Evolutionary conservation across 2,888 invertebrate genomes (phyloP).

Genomic region (Leucophenga montana): DNA sequence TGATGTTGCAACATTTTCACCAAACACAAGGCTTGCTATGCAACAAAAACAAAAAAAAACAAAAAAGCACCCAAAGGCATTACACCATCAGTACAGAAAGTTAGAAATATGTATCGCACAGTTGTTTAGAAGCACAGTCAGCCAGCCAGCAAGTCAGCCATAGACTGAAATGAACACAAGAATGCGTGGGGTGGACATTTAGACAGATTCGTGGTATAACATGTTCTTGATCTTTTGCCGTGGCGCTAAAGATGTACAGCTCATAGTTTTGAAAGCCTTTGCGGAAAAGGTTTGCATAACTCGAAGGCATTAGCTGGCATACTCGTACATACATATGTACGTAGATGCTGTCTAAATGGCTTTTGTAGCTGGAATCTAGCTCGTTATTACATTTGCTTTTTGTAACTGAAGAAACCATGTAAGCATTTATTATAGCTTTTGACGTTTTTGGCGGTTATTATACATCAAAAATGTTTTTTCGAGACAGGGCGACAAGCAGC

Average conservation of each 20-base stretch:
- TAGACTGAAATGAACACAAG: conserved; percentile 1
- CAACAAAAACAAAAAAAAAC: too few relatives aligned
- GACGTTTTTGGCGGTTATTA: conserved; percentile 29
- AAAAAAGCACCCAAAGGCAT: background rate
- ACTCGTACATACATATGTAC: too few relatives aligned
- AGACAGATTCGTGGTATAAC: conserved; percentile 47
- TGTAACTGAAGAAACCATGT: conserved; percentile 2
- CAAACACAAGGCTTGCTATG: background rate
- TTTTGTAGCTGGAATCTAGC: background rate
- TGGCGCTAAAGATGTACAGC: conserved; percentile 49
- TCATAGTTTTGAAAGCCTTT: background rate
- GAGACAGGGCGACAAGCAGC: background rate
- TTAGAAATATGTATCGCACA: conserved; percentile 26
- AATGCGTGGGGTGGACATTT: conserved; percentile 59
- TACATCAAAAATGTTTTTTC: conserved; percentile 1
- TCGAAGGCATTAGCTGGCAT: background rate
- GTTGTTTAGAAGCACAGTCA: background rate
- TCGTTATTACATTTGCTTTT: background rate
- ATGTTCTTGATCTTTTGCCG: conserved; percentile 62
- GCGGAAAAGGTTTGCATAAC: conserved; percentile 26
- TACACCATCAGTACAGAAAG: background rate
- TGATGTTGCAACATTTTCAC: conserved; percentile 60
- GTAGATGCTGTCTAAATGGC: background rate
- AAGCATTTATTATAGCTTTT: conserved; percentile 26
- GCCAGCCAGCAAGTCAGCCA: too few relatives aligned